Evolutionary conservation across 2,113 vertebrate species (phyloP).

Genomic region (Tachysurus vachellii): DNA sequence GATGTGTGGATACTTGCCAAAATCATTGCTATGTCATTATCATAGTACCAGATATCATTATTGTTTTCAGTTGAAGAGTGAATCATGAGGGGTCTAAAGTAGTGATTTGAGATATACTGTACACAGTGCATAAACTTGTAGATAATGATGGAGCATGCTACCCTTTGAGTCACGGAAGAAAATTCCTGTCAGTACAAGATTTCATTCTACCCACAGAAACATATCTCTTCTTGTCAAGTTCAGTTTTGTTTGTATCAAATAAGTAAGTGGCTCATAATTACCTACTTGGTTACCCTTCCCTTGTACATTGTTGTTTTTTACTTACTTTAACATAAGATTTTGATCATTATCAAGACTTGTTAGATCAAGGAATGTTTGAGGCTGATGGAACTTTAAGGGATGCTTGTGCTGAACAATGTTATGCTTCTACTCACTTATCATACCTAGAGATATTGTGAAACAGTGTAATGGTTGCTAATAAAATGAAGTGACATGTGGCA

Average conservation of each 20-base stretch:
- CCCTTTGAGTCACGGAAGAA: slow-evolving; percentile 5
- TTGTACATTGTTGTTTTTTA: not conserved
- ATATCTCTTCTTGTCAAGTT: not conserved
- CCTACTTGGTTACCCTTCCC: not conserved
- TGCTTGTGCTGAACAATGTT: not conserved
- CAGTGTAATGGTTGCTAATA: not conserved
- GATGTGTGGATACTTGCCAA: slow-evolving; percentile 1
- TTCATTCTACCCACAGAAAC: not conserved
- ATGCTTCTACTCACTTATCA: not conserved
- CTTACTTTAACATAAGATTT: not conserved
- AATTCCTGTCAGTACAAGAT: slow-evolving; percentile 31
- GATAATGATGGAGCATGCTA: slow-evolving; percentile 17
- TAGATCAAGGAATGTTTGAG: not conserved
- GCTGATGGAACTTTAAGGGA: not conserved
- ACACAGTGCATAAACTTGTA: slow-evolving; percentile 23
- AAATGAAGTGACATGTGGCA: slow-evolving; percentile 18
- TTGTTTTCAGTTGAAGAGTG: slow-evolving; percentile 10
- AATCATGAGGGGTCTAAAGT: slow-evolving; percentile 12
- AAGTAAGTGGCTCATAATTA: not conserved
- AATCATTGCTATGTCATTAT: slow-evolving; percentile 30
- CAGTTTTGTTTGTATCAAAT: not conserved
- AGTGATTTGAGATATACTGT: not conserved
- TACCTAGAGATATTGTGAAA: slow-evolving; percentile 7
- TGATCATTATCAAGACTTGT: not conserved
- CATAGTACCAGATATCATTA: not conserved